phyloP scores from a whole-genome alignment of 1,140 invertebrate species.

The Scaptomyza pallida region DNA sequence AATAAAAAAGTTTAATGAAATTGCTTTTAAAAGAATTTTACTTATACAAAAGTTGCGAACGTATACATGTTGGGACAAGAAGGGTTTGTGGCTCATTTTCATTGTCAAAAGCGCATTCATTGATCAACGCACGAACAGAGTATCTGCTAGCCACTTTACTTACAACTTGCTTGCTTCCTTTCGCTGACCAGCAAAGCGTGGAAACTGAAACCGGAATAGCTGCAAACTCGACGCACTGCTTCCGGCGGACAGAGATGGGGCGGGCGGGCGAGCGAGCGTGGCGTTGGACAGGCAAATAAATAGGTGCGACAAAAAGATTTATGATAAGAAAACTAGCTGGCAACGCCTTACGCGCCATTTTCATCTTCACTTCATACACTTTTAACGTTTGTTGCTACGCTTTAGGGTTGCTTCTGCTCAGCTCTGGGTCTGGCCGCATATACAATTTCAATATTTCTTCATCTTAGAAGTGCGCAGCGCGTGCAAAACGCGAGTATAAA shows the following conservation, averaged over 20 bases:
- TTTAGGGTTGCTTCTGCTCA: neutral
- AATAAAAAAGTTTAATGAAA: neutral
- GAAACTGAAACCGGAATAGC: constrained; percentile 2
- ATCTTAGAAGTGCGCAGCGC: constrained; percentile 39
- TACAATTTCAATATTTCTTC: constrained; percentile 81
- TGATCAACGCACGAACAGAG: no score
- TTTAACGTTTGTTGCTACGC: no score
- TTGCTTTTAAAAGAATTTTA: neutral
- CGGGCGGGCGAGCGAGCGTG: neutral
- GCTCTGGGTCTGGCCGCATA: constrained; percentile 12
- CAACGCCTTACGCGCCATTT: constrained; percentile 41
- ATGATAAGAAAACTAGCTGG: constrained; percentile 69
- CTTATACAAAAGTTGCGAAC: no score
- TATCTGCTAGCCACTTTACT: no score
- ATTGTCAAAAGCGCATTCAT: no score
- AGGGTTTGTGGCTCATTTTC: no score
- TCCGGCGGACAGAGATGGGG: neutral
- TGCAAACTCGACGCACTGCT: neutral
- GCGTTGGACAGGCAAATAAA: constrained; percentile 9
- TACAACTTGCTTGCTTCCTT: neutral
- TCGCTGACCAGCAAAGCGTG: constrained; percentile 14
- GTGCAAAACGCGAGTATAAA: constrained; percentile 48
- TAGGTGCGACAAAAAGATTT: constrained; percentile 64
- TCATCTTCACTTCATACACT: neutral
- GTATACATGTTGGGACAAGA: no score